Evolutionary conservation across 2,888 invertebrate genomes (phyloP).

Genomic region (Yponomeuta sedellus): DNA sequence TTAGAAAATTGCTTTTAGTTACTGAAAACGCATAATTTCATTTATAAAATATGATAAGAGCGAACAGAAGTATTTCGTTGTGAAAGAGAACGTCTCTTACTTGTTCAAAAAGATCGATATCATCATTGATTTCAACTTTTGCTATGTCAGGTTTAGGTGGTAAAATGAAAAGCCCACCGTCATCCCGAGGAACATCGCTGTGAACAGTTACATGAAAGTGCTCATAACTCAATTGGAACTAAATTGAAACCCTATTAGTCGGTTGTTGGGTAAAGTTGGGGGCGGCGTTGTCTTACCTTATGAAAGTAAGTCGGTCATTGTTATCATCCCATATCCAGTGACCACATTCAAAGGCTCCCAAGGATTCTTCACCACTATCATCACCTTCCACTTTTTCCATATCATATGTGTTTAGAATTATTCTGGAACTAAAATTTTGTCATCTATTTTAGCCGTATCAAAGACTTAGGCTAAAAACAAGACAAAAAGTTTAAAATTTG

Average conservation of each 20-base stretch:
- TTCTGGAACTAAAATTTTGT: no score
- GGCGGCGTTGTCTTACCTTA: constrained; percentile 32
- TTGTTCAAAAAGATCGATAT: constrained; percentile 54
- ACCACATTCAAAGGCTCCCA: constrained; percentile 38
- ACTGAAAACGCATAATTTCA: no score
- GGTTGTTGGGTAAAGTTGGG: no score
- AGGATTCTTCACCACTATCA: neutral
- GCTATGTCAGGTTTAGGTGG: constrained; percentile 25
- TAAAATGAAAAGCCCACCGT: constrained; percentile 6
- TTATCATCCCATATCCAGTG: constrained; percentile 56
- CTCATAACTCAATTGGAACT: no score
- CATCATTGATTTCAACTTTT: constrained; percentile 50
- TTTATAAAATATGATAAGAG: no score
- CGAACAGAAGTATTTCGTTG: no score
- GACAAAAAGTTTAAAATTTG: no score
- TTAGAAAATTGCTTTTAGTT: no score
- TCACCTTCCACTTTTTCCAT: neutral
- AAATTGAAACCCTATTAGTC: neutral
- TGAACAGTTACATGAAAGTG: neutral
- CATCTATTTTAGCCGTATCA: no score
- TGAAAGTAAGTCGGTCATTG: constrained; percentile 31
- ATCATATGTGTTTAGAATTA: neutral
- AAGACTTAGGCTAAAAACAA: no score
- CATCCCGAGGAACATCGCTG: constrained; percentile 18
- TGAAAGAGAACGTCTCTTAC: constrained; percentile 25